Evolutionary conservation across 2,888 invertebrate genomes (phyloP), one percentile per base, ranked within the genome.

Genomic region (Endomychus coccineus): DNA sequence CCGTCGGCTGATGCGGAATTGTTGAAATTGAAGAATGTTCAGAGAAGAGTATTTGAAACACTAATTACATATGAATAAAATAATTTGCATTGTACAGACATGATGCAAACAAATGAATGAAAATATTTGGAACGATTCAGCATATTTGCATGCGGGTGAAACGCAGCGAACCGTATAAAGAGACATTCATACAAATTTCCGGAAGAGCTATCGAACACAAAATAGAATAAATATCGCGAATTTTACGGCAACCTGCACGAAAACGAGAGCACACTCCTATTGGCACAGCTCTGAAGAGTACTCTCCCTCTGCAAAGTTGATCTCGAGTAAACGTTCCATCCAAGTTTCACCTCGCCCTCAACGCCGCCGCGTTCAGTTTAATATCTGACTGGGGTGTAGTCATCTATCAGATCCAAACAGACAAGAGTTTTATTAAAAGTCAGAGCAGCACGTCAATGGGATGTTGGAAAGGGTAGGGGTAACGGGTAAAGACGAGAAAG

Each of bases 341-440:
- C 49, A 44, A 41, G 42, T 41, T 25, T 34, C 25, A 42, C 43
- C 38, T 15, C 16, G 16, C 32, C n/a, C 12, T 17, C 5, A 9
- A 29, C 16, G 16, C 43, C 50, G 48, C 49, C 43, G 39, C 45
- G 40, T 52, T n/a, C 54, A 46, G 61, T 69, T 69, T 68, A 69
- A 69, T 69, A 69, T 69, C 68, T 64, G 66, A 61, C 66, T 63
- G 61, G 66, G 67, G 67, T 63, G 67, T 59, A 68, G 69, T 68
- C 69, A 69, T 69, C 69, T 69, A 69, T 69, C 69, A 69, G 69
- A 67, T 63, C 64, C 66, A 66, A 68, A 68, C 68, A 69, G 69
- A 69, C 70, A 69, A 69, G 68, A 68, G 68, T 70, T 69, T 69
- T 70, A 69, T 68, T 69, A 70, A 70, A 70, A 68, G 66, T 67